Percentiles rank a stretch among this genome's conserved stretches.
These are phyloP conservation scores for Peromyscus maniculatus DNA, from an alignment of 2,113 vertebrate genomes.

Conservation along the genomic window DNA sequence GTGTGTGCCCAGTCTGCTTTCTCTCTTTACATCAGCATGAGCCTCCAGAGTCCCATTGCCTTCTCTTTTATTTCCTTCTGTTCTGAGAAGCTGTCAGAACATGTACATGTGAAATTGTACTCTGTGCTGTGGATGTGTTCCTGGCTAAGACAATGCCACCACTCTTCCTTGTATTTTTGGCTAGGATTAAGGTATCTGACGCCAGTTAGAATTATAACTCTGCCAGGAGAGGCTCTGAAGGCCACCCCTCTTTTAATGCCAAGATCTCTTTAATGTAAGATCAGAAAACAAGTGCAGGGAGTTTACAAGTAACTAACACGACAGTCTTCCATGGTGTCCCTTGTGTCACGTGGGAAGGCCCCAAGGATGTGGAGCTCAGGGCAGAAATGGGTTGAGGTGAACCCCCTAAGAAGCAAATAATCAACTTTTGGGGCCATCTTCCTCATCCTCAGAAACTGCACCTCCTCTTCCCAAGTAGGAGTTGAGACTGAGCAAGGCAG, in stretches of 20 bases:
- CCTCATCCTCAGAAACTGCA: neutral
- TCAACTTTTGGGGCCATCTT: neutral
- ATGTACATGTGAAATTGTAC: neutral
- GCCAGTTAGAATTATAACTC: slow-evolving; percentile 49
- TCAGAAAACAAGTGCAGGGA: neutral
- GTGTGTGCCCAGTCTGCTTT: neutral
- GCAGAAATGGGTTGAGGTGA: neutral
- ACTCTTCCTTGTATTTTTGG: neutral
- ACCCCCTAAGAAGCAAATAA: neutral
- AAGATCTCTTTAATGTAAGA: slow-evolving; percentile 37
- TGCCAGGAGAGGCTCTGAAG: slow-evolving; percentile 65
- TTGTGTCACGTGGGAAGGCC: neutral
- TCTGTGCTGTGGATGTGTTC: neutral
- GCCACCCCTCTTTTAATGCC: slow-evolving; percentile 56
- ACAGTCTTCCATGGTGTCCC: neutral
- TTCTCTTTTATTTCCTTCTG: neutral
- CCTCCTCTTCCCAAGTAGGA: neutral
- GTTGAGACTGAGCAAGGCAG: neutral
- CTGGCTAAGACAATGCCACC: neutral
- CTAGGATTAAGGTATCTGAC: neutral
- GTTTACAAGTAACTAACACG: neutral
- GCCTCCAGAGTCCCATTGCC: neutral
- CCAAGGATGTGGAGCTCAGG: neutral
- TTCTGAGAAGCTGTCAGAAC: neutral
- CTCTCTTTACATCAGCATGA: neutral